Evolutionary conservation across 2,113 vertebrate genomes (phyloP), one percentile per base, ranked within the genome.

Genomic region (Protobothrops flavoviridis): DNA sequence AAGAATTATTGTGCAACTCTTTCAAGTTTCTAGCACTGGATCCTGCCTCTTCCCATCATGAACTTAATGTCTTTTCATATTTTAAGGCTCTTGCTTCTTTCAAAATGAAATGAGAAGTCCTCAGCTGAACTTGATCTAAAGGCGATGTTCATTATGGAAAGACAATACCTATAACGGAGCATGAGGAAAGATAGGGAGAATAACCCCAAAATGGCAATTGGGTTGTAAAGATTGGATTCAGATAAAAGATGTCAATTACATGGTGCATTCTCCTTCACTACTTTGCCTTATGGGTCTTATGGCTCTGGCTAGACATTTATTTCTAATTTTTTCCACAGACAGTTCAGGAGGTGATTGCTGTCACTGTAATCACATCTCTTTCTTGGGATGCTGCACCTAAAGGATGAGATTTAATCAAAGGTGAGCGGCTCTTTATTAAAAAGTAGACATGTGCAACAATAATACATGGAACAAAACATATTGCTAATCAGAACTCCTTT

Each of bases 361-460:
- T 87, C 61, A 17, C 45, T 5, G n/a, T 10, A 17, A 12, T 53
- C 57, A 85, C 81, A 87, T 45, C 39, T 91, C 55, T 61, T 88
- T 24, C 86, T 69, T 88, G 86, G 39, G 48, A 88, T 43, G 48
- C n/a, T 52, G 29, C 11, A 10, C 24, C 91, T 43, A 92, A 92
- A 64, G 55, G 88, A 88, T 53, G 21, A 64, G 21, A 48, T 50
- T 69, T 69, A 88, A 92, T 88, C 86, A 45, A 92, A 88, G 86
- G 39, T n/a, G 29, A 87, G 87, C 29, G 13, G 57, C 24, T 87
- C 86, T 92, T 92, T 92, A 92, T 88, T 88, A 88, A 92, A 92
- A 88, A 33, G 26, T 85, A 92, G 12, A 52, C 53, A 81, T 33
- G 9, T 69, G 57, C 48, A 92, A 23, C 45, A 64, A 64, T 1